Evolutionary conservation across 2,888 invertebrate genomes (phyloP).

Genomic region (Boloria euphrosyne): DNA sequence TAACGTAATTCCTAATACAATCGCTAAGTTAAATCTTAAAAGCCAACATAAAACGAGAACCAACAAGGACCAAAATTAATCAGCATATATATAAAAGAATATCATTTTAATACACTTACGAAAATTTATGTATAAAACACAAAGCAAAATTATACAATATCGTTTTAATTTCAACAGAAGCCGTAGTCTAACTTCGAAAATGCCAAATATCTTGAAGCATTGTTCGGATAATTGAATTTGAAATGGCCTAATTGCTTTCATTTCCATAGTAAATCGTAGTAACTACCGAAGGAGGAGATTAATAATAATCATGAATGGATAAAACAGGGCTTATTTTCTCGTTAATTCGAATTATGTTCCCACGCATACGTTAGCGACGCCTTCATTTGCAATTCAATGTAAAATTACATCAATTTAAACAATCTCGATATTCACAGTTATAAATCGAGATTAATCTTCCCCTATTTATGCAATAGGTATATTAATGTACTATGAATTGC

Average conservation of each 20-base stretch:
- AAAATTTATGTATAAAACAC: background rate
- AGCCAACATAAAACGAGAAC: too few species aligned
- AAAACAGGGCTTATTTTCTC: constrained; percentile 6
- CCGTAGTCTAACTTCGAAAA: constrained; percentile 15
- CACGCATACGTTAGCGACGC: constrained; percentile 1
- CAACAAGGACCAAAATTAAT: too few species aligned
- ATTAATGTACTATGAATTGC: too few species aligned
- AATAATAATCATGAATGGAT: constrained; percentile 16
- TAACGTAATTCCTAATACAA: too few species aligned
- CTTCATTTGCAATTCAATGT: constrained; percentile 20
- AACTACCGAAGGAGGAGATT: constrained; percentile 15
- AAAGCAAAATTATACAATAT: constrained; percentile 12
- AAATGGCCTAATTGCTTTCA: constrained; percentile 19
- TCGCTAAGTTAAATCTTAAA: too few species aligned
- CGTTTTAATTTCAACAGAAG: constrained; percentile 5
- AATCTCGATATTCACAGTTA: constrained; percentile 7
- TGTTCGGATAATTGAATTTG: constrained; percentile 19
- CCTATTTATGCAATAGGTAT: too few species aligned
- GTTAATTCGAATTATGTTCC: constrained; percentile 8
- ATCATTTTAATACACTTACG: background rate
- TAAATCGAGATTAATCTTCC: background rate
- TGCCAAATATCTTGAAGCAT: constrained; percentile 16
- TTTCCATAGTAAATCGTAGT: constrained; percentile 19
- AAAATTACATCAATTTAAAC: constrained; percentile 19
- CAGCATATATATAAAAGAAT: background rate